Evolutionary conservation across 2,797 vertebrate genomes (phyloP), one percentile per base, ranked within the genome.

Genomic region (Huso huso): DNA sequence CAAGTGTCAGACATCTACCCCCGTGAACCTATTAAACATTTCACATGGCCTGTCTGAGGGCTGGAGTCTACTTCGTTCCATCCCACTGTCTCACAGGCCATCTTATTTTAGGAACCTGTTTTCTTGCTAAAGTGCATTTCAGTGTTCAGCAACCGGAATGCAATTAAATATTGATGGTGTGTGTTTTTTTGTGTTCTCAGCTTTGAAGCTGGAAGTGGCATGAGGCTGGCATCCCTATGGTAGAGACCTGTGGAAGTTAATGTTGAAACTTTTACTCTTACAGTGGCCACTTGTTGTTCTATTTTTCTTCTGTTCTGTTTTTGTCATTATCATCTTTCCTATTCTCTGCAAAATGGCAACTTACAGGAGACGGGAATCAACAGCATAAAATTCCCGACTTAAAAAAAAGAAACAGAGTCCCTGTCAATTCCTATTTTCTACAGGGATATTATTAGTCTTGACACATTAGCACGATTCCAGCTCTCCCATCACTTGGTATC

Each of bases 401-500:
- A 12, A 12, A 12, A 7, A 7, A 58, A 58, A 58, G 8, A n/a
- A 13, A 4, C 0, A 58, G 13, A 3, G 55, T 2, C 6, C 6
- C 61, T 62, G 61, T 37, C 61, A 9, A 18, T 62, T 62, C 49
- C 49, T 48, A 57, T 62, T 65, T 58, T 8, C 11, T 15, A 12
- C 64, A 61, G 37, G 61, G 51, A 2, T 10, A 37, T 66, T 53
- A 15, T 10, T 55, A 7, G n/a, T 18, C 60, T 66, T 15, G 15
- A 62, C 10, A 6, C 57, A 60, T 13, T n/a, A 4, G 59, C 53
- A 65, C 50, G 11, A 48, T 18, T 6, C 11, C 10, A 51, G 65
- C 49, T 51, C 50, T 68, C 69, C 49, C 15, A 11, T 6, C 58
- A 70, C 66, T 72, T 75, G 74, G 68, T 74, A 72, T 37, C 18